Evolutionary conservation across 2,888 invertebrate species (phyloP).

Genomic region (Dastarcus helophoroides): DNA sequence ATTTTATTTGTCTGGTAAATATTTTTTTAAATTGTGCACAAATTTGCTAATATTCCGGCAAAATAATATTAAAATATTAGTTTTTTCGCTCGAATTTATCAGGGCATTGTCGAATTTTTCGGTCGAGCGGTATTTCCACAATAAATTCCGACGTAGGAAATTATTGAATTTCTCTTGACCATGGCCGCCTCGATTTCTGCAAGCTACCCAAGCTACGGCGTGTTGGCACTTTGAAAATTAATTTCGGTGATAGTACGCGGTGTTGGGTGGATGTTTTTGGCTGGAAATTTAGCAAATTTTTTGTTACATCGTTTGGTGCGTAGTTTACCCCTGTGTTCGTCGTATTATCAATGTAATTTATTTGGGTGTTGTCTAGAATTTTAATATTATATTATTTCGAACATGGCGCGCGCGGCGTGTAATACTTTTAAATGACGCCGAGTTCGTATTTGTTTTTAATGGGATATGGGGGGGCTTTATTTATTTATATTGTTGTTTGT

Average conservation of each 20-base stretch:
- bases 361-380: conserved; percentile 35
- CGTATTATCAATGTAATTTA: conserved; percentile 27
- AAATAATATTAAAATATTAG: conserved; percentile 31
- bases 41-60: conserved; percentile 27
- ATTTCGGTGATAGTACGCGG: conserved; percentile 21
- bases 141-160: conserved; percentile 28
- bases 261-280: conserved; percentile 13
- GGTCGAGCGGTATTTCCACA: conserved; percentile 21
- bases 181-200: conserved; percentile 29
- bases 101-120: conserved; percentile 18
- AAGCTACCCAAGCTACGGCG: conserved; percentile 1
- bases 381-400: conserved; percentile 37
- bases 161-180: conserved; percentile 30
- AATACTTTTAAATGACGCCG: conserved; percentile 21
- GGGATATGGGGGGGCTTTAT: too few relatives aligned
- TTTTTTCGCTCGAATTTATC: conserved; percentile 33
- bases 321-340: conserved; percentile 14
- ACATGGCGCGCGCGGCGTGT: conserved; percentile 32
- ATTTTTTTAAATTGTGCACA: conserved; percentile 31
- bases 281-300: conserved; percentile 29
- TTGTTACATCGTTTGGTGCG: conserved; percentile 13
- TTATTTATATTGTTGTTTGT: too few relatives aligned
- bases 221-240: conserved; percentile 29
- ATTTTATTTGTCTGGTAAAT: conserved; percentile 28
- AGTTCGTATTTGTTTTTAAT: too few relatives aligned